A percentile compares a stretch with the other conserved stretches of the same genome.
phyloP scores from a whole-genome alignment of 2,888 invertebrate genomes.

The Thera britannica region DNA sequence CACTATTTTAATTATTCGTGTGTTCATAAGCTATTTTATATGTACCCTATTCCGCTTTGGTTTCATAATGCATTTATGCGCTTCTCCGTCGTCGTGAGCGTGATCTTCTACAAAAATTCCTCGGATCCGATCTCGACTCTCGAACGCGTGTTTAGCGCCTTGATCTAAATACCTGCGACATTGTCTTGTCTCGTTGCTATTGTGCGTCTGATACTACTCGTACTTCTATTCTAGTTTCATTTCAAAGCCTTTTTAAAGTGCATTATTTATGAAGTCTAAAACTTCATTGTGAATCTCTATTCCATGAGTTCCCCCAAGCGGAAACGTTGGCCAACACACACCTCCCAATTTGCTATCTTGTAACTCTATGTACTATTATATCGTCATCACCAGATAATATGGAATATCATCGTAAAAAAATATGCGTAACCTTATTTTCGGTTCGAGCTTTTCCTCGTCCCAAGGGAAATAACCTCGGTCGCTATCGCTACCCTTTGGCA shows the following conservation, averaged over 20 bases:
- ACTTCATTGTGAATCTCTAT: slow-evolving; percentile 13
- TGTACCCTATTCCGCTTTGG: slow-evolving; percentile 57
- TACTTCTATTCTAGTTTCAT: slow-evolving; percentile 56
- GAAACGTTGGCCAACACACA: slow-evolving; percentile 5
- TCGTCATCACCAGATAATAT: slow-evolving; percentile 23
- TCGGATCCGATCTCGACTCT: slow-evolving; percentile 77
- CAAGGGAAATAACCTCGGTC: slow-evolving; percentile 66
- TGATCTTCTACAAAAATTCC: slow-evolving; percentile 79
- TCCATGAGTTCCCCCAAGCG: slow-evolving; percentile 3
- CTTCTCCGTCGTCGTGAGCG: slow-evolving; percentile 62
- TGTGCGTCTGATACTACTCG: slow-evolving; percentile 66
- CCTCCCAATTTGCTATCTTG: slow-evolving; percentile 16
- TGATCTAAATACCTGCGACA: slow-evolving; percentile 84
- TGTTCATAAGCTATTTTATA: slow-evolving; percentile 39
- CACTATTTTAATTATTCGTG: slow-evolving; percentile 44
- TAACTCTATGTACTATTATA: slow-evolving; percentile 11
- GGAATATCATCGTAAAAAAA: slow-evolving; percentile 27
- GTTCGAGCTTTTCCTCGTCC: slow-evolving; percentile 41
- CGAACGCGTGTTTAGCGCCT: slow-evolving; percentile 82
- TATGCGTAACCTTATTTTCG: slow-evolving; percentile 32
- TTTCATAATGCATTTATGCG: slow-evolving; percentile 70
- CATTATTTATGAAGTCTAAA: slow-evolving; percentile 20
- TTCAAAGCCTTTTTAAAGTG: slow-evolving; percentile 39
- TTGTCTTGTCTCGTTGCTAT: slow-evolving; percentile 73
- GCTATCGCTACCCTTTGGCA: slow-evolving; percentile 57